phyloP scores from a whole-genome alignment of 23 tunicate species.

The Halocynthia roretzi region DNA sequence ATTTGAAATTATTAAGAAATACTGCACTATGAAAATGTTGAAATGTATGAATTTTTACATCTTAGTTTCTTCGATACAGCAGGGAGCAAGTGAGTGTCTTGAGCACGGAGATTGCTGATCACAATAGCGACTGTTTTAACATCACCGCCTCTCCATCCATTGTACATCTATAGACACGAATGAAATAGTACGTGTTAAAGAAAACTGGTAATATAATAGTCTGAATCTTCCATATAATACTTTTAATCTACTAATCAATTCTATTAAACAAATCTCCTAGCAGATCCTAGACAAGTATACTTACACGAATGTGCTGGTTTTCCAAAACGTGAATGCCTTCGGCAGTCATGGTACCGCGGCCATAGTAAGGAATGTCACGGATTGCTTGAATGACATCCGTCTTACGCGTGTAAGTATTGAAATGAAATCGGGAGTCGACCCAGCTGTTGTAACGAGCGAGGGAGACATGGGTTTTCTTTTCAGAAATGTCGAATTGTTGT shows the following conservation, averaged over 20 bases:
- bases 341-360: slow-evolving; percentile 69
- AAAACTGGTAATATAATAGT: too few species aligned
- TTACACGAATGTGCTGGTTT: slow-evolving; percentile 57
- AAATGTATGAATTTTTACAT: slow-evolving; percentile 1
- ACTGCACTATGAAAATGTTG: too few species aligned
- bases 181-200: too few species aligned
- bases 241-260: too few species aligned
- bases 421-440: slow-evolving; percentile 59
- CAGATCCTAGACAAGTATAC: background rate
- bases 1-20: too few species aligned
- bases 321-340: slow-evolving; percentile 36
- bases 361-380: slow-evolving; percentile 66
- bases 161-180: slow-evolving; percentile 29
- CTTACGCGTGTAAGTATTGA: slow-evolving; percentile 32
- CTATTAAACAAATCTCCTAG: too few species aligned
- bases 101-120: slow-evolving; percentile 51
- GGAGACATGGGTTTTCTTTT: slow-evolving; percentile 38
- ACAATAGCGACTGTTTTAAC: slow-evolving; percentile 60
- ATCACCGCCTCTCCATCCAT: slow-evolving; percentile 68
- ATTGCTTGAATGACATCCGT: slow-evolving; percentile 41
- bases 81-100: slow-evolving; percentile 38
- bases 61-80: slow-evolving; percentile 23
- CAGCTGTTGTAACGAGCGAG: slow-evolving; percentile 66
- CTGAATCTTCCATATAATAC: too few species aligned
- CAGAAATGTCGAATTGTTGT: slow-evolving; percentile 31